phyloP scores from a whole-genome alignment of 1,140 invertebrate species.

The Megalonaias nervosa region DNA sequence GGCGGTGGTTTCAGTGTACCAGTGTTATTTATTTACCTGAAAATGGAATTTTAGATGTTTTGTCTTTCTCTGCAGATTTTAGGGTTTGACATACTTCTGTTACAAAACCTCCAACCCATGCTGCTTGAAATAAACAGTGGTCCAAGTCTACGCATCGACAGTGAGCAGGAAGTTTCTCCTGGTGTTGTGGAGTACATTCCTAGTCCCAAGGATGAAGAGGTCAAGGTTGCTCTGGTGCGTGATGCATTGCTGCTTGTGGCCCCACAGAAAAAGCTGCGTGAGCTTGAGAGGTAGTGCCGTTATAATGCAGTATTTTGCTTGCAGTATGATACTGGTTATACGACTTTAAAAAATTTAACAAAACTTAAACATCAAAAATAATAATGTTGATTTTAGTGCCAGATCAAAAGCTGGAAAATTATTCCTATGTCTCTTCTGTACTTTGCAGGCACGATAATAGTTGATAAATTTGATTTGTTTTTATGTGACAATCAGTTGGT shows the following conservation, averaged over 20 bases:
- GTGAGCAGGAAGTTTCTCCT: constrained; percentile 63
- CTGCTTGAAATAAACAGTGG: constrained; percentile 74
- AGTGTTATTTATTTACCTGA: background rate
- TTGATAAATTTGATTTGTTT: no score
- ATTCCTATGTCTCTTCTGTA: no score
- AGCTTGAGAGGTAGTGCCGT: constrained; percentile 25
- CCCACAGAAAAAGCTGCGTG: constrained; percentile 52
- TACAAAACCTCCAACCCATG: constrained; percentile 69
- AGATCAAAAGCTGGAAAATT: no score
- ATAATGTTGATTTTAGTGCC: no score
- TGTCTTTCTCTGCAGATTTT: constrained; percentile 67
- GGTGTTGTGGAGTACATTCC: constrained; percentile 58
- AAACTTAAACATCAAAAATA: no score
- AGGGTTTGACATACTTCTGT: constrained; percentile 73
- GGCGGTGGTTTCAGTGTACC: background rate
- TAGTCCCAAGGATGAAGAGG: constrained; percentile 67
- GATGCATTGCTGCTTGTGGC: constrained; percentile 64
- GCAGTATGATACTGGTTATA: no score
- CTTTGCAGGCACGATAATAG: no score
- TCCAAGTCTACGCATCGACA: constrained; percentile 73
- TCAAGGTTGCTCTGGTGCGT: constrained; percentile 65
- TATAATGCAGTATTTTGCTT: no score
- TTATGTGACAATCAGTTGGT: no score
- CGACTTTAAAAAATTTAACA: no score
- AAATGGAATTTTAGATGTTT: constrained; percentile 1